Base-by-base conservation (phyloP, 2,888 invertebrate species). In the Phania funesta region DNA sequence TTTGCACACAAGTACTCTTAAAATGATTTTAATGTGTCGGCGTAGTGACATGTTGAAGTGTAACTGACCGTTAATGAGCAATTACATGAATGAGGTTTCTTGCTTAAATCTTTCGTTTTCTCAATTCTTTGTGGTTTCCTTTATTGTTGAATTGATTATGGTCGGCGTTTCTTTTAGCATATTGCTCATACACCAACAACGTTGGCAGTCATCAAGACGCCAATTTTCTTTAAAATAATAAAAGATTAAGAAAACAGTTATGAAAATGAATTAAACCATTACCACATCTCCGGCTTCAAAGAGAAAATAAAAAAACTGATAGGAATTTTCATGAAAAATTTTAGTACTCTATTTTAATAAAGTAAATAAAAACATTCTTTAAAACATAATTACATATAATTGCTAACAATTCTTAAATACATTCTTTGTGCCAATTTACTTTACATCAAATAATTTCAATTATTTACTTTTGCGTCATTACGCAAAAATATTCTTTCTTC, bases 11-110 rank as follows among this genome's bases (percentile, higher is more conserved):
- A 46, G 44, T 68, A 65, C 48, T 22, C 18, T 60, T 60, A 32
- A 76, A 58, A 71, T 71, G 35, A 48, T 60, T 79, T 71, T 65
- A 68, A 70, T 76, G 62, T 77, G 73, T 77, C 65, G 81, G 60
- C 54, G 70, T 76, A 74, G 78, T 78, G 77, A 82, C 77, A 78
- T 58, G 82, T 74, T 89, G 88, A 89, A 90, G 89, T 90, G 90
- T 88, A n/a, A n/a, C n/a, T n/a, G 89, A 88, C 88, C 88, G 87
- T 87, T 89, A 89, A 89, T 89, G 88, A 89, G 87, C 87, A 89
- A 89, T 90, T 89, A 88, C 86, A 85, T 85, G 65, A 78, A 74
- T 74, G 24, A 82, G 46, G 78, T 78, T 74, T 85, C 86, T 86
- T 85, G 77, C 84, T 85, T 86, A 86, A 86, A 84, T 88, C 85